Conservation (phyloP, 1,140 invertebrate species). For the Gryon sp. region DNA sequence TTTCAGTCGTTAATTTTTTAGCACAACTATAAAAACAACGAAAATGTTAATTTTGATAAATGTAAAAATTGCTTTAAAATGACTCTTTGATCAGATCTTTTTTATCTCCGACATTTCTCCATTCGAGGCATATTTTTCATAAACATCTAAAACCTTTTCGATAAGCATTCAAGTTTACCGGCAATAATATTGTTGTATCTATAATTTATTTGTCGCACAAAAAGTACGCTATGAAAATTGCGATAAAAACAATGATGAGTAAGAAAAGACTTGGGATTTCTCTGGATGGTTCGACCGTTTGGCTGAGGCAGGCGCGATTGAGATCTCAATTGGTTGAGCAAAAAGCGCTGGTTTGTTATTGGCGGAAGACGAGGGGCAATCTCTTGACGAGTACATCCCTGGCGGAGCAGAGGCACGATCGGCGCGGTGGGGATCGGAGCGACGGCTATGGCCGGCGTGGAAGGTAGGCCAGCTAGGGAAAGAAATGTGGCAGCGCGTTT, state of each 20-base stretch:
- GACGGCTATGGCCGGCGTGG: conserved; percentile 77
- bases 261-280: conserved; percentile 10
- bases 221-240: too few species aligned
- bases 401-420: conserved; percentile 14
- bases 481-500: conserved; percentile 77
- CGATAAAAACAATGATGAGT: background rate
- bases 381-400: conserved; percentile 30
- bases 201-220: too few species aligned
- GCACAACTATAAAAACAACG: too few species aligned
- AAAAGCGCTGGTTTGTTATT: conserved; percentile 10
- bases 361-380: background rate
- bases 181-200: too few species aligned
- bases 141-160: too few species aligned
- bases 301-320: conserved; percentile 46
- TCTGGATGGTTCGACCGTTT: conserved; percentile 24
- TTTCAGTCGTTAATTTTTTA: too few species aligned
- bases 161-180: too few species aligned
- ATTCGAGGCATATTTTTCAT: too few species aligned
- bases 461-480: conserved; percentile 72
- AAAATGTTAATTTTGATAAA: too few species aligned
- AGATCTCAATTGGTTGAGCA: conserved; percentile 35
- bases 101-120: too few species aligned
- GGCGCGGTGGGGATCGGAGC: conserved; percentile 58
- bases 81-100: too few species aligned
- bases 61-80: too few species aligned